phyloP scores from a whole-genome alignment of 2,797 vertebrate genomes.

The Pogoniulus pusillus region DNA sequence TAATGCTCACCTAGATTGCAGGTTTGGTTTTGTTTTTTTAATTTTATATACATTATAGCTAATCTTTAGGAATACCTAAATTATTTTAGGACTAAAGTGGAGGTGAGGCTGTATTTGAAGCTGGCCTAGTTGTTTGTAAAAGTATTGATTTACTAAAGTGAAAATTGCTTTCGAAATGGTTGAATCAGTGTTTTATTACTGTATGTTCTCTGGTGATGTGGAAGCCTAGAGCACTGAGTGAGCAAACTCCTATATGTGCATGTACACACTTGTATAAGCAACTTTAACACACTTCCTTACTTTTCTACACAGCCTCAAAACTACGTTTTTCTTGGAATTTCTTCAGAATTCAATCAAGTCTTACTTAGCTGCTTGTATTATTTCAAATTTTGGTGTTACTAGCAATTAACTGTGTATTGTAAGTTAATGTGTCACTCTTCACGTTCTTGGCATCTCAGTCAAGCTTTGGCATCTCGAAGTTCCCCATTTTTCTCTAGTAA shows the following conservation, averaged over 20 bases:
- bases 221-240: background rate
- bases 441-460: background rate
- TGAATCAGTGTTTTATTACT: background rate
- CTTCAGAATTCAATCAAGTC: background rate
- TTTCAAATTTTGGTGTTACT: background rate
- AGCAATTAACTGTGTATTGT: background rate
- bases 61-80: background rate
- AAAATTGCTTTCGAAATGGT: background rate
- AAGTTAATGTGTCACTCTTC: background rate
- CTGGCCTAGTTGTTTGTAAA: background rate
- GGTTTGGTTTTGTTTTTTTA: no score
- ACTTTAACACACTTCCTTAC: background rate
- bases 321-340: background rate
- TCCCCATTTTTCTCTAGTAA: background rate
- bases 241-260: fast-evolving
- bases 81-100: background rate
- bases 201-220: background rate
- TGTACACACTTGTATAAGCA: fast-evolving
- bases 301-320: background rate
- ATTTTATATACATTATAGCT: background rate
- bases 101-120: background rate
- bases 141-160: background rate
- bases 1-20: background rate
- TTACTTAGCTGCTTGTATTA: background rate
- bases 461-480: background rate